Percentiles rank a stretch among this genome's conserved stretches.
phyloP scores from a whole-genome alignment of 2,888 invertebrate genomes.

The Cosmopolites sordidus region DNA sequence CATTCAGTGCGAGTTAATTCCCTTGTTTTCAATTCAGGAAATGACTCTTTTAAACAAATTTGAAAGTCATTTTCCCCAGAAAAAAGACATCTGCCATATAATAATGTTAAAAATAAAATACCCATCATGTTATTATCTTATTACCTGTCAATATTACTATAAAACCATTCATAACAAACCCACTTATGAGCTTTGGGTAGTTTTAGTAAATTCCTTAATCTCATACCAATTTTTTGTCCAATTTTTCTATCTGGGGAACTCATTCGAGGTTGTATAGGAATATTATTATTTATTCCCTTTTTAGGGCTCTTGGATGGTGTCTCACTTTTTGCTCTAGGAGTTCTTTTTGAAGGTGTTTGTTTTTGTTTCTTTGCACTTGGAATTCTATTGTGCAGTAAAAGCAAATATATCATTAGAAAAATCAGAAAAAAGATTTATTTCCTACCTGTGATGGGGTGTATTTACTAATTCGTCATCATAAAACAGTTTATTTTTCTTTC shows the following conservation, averaged over 20 bases:
- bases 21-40: constrained; percentile 84
- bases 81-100: constrained; percentile 65
- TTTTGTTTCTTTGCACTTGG: constrained; percentile 67
- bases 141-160: constrained; percentile 89
- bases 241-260: constrained; percentile 73
- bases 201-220: constrained; percentile 87
- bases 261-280: constrained; percentile 48
- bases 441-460: constrained; percentile 60
- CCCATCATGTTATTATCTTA: too few species aligned
- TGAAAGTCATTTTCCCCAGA: constrained; percentile 95
- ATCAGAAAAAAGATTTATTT: background rate
- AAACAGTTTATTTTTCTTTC: constrained; percentile 80
- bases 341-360: constrained; percentile 48
- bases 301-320: constrained; percentile 42
- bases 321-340: constrained; percentile 32
- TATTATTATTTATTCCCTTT: constrained; percentile 35
- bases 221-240: constrained; percentile 85
- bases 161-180: constrained; percentile 99
- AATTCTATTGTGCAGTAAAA: constrained; percentile 46
- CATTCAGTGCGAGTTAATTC: constrained; percentile 87
- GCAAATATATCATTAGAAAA: background rate
- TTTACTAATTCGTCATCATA: constrained; percentile 87
- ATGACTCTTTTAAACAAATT: constrained; percentile 87
- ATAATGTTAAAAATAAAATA: background rate
- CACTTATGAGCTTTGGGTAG: constrained; percentile 98